Conservation (phyloP, 2,113 vertebrate genomes). For the Odontophorus gujanensis region DNA sequence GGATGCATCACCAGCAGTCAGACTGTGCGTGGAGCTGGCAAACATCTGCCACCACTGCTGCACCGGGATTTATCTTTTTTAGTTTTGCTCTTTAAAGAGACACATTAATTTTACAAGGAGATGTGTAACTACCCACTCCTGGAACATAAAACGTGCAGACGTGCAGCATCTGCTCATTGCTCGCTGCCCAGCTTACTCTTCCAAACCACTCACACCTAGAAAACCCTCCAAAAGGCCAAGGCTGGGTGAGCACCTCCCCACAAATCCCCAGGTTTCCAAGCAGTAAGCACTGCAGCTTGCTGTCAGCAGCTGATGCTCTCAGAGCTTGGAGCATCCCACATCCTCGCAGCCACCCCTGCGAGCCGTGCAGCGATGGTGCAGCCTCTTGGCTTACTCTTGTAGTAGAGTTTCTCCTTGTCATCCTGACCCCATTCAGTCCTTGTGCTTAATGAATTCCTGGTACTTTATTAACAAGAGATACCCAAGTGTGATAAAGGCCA, state of each 20-base stretch:
- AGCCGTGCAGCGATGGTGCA: background rate
- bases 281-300: background rate
- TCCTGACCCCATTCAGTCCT: slow-evolving; percentile 8
- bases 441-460: slow-evolving; percentile 41
- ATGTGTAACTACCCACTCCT: background rate
- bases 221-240: background rate
- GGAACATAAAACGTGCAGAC: rapidly evolving
- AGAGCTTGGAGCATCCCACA: background rate
- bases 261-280: background rate
- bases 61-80: background rate
- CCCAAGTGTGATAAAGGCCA: slow-evolving; percentile 26
- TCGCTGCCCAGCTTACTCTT: background rate
- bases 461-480: slow-evolving; percentile 42
- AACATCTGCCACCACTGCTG: rapidly evolving
- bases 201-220: background rate
- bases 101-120: background rate
- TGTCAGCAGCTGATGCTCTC: background rate
- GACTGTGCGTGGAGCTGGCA: background rate
- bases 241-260: background rate
- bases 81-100: background rate
- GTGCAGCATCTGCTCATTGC: rapidly evolving
- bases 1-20: background rate
- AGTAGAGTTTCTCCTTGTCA: slow-evolving; percentile 36
- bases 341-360: rapidly evolving
- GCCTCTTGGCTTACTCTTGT: slow-evolving; percentile 6